Conservation (phyloP, 2,797 vertebrate species). For the Myripristis murdjan region DNA sequence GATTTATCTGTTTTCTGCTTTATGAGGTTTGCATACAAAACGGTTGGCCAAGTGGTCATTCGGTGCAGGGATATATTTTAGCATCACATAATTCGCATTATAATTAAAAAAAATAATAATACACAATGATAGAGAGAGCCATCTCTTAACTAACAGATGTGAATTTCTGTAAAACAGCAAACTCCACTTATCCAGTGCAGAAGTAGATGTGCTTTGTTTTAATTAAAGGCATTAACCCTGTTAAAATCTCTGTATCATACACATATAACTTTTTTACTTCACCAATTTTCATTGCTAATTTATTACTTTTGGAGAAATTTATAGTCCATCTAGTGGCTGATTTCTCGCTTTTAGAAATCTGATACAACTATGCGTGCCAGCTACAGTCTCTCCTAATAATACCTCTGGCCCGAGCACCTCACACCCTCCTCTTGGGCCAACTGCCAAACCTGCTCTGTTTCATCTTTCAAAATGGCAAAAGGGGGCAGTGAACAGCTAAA, state of each 20-base stretch:
- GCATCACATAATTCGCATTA: background rate
- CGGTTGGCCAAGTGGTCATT: background rate
- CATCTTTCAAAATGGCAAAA: constrained; percentile 69
- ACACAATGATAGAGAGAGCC: background rate
- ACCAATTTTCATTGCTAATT: too few relatives aligned
- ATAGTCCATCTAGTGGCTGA: constrained; percentile 44
- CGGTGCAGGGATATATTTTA: background rate
- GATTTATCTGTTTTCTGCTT: background rate
- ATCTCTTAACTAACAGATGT: background rate
- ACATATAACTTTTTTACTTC: background rate
- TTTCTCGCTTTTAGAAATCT: constrained; percentile 39
- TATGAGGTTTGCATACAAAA: background rate
- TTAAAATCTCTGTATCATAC: constrained; percentile 6
- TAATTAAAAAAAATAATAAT: background rate
- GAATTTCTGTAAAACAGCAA: background rate
- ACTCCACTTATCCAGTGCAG: background rate
- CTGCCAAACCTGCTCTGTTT: constrained; percentile 68
- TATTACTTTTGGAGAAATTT: constrained; percentile 21
- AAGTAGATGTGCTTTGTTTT: background rate
- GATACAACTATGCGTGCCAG: constrained; percentile 44
- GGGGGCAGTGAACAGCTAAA: constrained; percentile 48
- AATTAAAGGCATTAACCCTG: constrained; percentile 9
- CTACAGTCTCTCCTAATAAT: constrained; percentile 62
- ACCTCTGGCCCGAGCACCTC: constrained; percentile 66
- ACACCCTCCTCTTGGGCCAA: constrained; percentile 54